These are phyloP conservation scores for Sebastes trivittatus DNA, from an alignment of 2,797 vertebrate genomes.

Conservation along the genomic window DNA sequence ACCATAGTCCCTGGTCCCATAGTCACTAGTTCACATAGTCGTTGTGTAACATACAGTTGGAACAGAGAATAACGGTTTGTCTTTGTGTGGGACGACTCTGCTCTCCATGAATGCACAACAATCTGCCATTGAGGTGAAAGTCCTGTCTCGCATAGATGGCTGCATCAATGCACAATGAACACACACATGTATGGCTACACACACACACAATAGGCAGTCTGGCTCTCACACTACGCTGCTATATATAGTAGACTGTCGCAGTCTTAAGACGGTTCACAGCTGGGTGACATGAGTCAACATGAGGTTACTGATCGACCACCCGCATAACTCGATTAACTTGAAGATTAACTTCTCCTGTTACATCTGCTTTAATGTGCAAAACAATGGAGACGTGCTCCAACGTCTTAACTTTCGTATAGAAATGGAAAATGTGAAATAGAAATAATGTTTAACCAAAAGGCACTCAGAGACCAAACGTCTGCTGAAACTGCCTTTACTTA, in stretches of 20 bases:
- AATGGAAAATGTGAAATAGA: not conserved
- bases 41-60: not conserved
- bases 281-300: conserved; percentile 5
- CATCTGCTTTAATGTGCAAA: not conserved
- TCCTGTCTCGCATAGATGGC: conserved; percentile 33
- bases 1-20: not conserved
- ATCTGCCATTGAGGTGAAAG: conserved; percentile 70
- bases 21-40: not conserved
- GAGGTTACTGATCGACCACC: not conserved
- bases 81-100: conserved; percentile 61
- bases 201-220: not conserved
- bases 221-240: conserved; percentile 14
- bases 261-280: conserved; percentile 25
- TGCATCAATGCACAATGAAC: conserved; percentile 57
- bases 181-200: not conserved
- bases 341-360: not conserved
- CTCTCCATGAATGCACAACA: conserved; percentile 57
- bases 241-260: not conserved
- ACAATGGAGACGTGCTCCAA: not conserved
- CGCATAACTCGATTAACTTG: not conserved
- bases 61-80: conserved; percentile 48
- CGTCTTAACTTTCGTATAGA: not conserved
- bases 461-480: not conserved
- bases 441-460: not conserved
- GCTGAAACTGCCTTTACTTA: not conserved